Conservation (phyloP, 2,797 vertebrate species). For the Sciurus vulgaris region DNA sequence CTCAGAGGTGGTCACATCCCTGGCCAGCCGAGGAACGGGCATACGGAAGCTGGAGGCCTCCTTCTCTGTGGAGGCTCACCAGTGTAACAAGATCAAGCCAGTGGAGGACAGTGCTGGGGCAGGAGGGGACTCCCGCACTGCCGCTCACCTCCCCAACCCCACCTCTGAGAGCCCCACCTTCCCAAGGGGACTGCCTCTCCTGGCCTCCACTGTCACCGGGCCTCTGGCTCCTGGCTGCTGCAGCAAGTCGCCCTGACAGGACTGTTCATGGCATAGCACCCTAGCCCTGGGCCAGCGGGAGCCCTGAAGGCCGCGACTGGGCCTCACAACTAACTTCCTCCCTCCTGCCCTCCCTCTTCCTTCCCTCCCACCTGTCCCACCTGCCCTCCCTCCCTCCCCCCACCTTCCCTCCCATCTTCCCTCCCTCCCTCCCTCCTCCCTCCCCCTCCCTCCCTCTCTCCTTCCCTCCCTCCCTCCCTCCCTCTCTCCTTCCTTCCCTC, state of each 20-base stretch:
- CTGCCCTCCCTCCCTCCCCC: not conserved
- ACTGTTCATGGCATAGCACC: fast-evolving
- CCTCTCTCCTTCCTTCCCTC: too few species aligned
- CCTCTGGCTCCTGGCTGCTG: not conserved
- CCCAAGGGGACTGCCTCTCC: not conserved
- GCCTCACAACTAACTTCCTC: too few species aligned
- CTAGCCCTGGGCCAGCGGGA: too few species aligned
- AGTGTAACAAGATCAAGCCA: not conserved
- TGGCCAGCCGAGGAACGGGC: not conserved
- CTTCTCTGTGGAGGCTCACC: too few species aligned
- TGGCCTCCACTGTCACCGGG: fast-evolving
- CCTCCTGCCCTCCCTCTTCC: too few species aligned
- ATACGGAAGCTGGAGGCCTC: fast-evolving
- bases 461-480: not conserved
- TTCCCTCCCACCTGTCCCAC: too few species aligned
- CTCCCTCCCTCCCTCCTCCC: not conserved
- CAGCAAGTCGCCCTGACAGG: not conserved
- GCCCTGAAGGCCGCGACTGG: not conserved
- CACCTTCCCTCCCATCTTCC: not conserved
- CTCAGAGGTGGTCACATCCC: fast-evolving
- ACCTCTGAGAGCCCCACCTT: too few species aligned
- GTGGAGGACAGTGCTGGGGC: too few species aligned
- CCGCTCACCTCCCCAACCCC: fast-evolving
- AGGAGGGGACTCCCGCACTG: not conserved
- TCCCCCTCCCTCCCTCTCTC: not conserved